These are phyloP conservation scores for Theocolax elegans DNA, from an alignment of 1,140 invertebrate genomes.

Conservation along the genomic window DNA sequence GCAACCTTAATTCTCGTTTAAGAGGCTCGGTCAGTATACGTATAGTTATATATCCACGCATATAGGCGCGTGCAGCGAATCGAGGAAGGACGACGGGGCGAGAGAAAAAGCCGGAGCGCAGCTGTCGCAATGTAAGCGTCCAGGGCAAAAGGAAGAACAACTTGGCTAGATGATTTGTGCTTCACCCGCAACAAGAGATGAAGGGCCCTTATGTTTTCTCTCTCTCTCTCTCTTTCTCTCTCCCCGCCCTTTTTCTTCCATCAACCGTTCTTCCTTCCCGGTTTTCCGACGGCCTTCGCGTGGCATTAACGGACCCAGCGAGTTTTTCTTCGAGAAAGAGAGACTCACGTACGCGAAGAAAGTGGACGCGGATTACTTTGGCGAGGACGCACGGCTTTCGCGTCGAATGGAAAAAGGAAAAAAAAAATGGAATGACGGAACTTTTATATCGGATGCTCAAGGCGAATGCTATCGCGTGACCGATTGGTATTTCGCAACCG, in stretches of 20 bases:
- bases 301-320: slow-evolving; percentile 18
- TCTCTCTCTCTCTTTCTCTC: neutral
- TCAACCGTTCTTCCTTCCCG: neutral
- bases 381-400: slow-evolving; percentile 13
- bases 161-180: neutral
- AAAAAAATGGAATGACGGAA: too few relatives aligned
- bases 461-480: too few relatives aligned
- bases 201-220: too few relatives aligned
- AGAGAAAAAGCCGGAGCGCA: neutral
- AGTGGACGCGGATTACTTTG: slow-evolving; percentile 17
- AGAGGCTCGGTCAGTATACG: too few relatives aligned
- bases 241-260: neutral
- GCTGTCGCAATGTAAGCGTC: slow-evolving; percentile 18
- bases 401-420: neutral
- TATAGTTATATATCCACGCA: too few relatives aligned
- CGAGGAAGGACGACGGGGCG: neutral
- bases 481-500: too few relatives aligned
- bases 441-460: too few relatives aligned
- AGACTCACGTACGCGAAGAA: slow-evolving; percentile 3
- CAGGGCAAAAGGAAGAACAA: neutral
- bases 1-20: too few relatives aligned
- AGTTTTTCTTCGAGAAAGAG: slow-evolving; percentile 24
- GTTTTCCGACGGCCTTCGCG: neutral
- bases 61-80: too few relatives aligned
- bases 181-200: too few relatives aligned